Evolutionary conservation across 2,888 invertebrate species (phyloP).

Genomic region (Hermaeophaga mercurialis): DNA sequence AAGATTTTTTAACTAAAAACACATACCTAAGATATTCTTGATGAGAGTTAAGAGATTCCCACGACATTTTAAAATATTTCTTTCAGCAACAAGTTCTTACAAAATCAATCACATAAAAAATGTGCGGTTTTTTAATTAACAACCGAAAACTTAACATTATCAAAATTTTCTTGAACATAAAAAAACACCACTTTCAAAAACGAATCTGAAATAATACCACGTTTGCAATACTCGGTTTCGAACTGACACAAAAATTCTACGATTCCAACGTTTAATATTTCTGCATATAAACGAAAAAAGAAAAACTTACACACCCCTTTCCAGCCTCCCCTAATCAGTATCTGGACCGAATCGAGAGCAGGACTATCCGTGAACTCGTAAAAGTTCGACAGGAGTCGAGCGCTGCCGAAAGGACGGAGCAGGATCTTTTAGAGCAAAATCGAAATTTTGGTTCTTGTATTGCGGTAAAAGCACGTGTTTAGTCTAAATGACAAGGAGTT

Average conservation of each 20-base stretch:
- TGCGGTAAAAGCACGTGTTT: slow-evolving; percentile 29
- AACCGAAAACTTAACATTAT: slow-evolving; percentile 8
- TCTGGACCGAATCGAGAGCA: slow-evolving; percentile 38
- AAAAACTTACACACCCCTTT: slow-evolving; percentile 29
- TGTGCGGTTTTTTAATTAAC: background rate
- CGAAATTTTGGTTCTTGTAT: slow-evolving; percentile 25
- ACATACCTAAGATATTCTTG: slow-evolving; percentile 78
- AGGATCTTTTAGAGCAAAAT: slow-evolving; percentile 17
- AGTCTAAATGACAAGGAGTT: slow-evolving; percentile 6
- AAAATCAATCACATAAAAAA: slow-evolving; percentile 12
- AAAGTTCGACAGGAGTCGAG: slow-evolving; percentile 23
- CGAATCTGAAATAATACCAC: too few species aligned
- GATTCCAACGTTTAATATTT: background rate
- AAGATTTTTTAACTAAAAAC: background rate
- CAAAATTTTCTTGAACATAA: too few species aligned
- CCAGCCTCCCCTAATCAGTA: slow-evolving; percentile 33
- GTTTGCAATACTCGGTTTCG: too few species aligned
- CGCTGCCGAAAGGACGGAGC: slow-evolving; percentile 15
- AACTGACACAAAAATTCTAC: too few species aligned
- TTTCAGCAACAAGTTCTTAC: slow-evolving; percentile 22
- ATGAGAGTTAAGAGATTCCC: slow-evolving; percentile 83
- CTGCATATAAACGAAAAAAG: background rate
- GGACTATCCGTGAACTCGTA: slow-evolving; percentile 20
- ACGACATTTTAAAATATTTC: slow-evolving; percentile 69
- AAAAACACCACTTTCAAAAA: too few species aligned